Conservation (phyloP, 2,888 invertebrate genomes). For the Spodoptera littoralis region DNA sequence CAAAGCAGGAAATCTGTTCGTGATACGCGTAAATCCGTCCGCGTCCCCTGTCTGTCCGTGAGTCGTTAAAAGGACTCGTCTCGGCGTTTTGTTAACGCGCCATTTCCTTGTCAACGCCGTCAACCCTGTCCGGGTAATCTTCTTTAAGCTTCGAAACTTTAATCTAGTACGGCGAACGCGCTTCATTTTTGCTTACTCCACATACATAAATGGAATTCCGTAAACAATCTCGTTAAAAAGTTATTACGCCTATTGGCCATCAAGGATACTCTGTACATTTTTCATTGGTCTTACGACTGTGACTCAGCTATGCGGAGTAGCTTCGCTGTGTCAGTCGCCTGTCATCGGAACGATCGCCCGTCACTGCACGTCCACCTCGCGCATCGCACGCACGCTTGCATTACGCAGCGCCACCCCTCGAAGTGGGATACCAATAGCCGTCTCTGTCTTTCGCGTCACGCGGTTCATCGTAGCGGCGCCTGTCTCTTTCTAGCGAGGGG, state of each 20-base stretch:
- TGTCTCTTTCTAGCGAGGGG: slow-evolving; percentile 78
- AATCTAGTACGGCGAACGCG: slow-evolving; percentile 52
- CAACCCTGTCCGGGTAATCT: slow-evolving; percentile 80
- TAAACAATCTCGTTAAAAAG: slow-evolving; percentile 72
- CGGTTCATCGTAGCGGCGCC: slow-evolving; percentile 54
- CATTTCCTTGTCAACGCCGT: slow-evolving; percentile 83
- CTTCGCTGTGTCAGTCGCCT: slow-evolving; percentile 80
- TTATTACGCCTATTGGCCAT: slow-evolving; percentile 72
- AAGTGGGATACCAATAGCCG: slow-evolving; percentile 73
- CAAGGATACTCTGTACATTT: slow-evolving; percentile 69
- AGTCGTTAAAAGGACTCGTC: slow-evolving; percentile 84
- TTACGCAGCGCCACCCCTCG: slow-evolving; percentile 89
- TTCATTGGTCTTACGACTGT: slow-evolving; percentile 78
- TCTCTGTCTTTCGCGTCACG: slow-evolving; percentile 71
- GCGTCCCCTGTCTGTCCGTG: slow-evolving; percentile 84
- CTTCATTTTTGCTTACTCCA: slow-evolving; percentile 59
- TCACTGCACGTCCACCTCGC: slow-evolving; percentile 88
- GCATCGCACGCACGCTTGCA: slow-evolving; percentile 89
- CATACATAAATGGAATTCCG: slow-evolving; percentile 61
- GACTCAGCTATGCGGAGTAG: slow-evolving; percentile 82
- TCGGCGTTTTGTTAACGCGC: slow-evolving; percentile 83
- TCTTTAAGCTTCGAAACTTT: slow-evolving; percentile 75
- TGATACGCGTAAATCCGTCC: slow-evolving; percentile 86
- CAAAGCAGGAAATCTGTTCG: slow-evolving; percentile 85
- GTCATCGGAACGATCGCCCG: slow-evolving; percentile 86